These are phyloP conservation scores for Euplagia quadripunctaria DNA, from an alignment of 2,888 invertebrate genomes.

Conservation along the genomic window DNA sequence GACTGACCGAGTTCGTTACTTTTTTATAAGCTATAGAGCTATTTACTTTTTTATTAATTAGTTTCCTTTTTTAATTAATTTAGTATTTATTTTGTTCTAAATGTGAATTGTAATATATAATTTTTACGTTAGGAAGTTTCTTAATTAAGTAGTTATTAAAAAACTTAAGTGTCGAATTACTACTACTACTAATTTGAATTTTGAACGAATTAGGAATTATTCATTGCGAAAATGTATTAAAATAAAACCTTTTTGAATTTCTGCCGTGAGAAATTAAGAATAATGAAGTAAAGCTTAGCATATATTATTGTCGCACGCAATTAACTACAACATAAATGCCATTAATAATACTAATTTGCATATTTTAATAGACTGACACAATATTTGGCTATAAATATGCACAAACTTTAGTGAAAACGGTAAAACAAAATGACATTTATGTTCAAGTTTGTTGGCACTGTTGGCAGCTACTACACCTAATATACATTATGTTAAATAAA, in stretches of 20 bases:
- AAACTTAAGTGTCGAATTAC: not conserved
- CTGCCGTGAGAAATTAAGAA: not conserved
- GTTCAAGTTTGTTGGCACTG: not conserved
- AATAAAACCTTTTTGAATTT: not conserved
- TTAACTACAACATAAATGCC: constrained; percentile 1
- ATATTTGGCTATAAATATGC: constrained; percentile 1
- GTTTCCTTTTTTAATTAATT: not conserved
- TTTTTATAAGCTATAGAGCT: not conserved
- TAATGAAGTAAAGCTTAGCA: not conserved
- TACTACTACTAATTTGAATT: not conserved
- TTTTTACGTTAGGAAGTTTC: constrained; percentile 2
- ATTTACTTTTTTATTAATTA: not conserved
- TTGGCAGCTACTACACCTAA: constrained; percentile 1
- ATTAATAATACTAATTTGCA: not conserved
- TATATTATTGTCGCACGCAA: constrained; percentile 3
- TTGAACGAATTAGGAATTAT: not conserved
- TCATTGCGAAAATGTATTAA: not conserved
- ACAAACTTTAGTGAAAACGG: constrained; percentile 2
- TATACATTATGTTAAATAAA: constrained; percentile 1
- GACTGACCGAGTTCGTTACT: not conserved
- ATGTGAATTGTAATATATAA: not conserved
- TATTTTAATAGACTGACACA: not conserved
- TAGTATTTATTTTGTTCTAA: constrained; percentile 1
- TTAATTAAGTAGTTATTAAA: not conserved
- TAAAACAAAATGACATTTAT: not conserved